Evolutionary conservation across 2,888 invertebrate species (phyloP).

Genomic region (Volucella inflata): DNA sequence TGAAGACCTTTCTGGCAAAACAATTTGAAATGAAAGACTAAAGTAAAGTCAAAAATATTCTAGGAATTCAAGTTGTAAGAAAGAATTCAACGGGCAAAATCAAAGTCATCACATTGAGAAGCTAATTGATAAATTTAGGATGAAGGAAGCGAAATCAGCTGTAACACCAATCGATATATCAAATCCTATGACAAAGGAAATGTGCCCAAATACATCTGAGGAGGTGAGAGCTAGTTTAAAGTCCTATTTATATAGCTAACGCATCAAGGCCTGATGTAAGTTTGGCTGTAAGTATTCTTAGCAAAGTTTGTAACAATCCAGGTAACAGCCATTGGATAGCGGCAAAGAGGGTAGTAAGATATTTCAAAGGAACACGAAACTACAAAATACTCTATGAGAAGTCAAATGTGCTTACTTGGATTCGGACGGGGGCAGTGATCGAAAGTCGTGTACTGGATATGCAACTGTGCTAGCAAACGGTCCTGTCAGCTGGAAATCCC

Average conservation of each 20-base stretch:
- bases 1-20: background rate
- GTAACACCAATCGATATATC: background rate
- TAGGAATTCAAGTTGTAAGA: background rate
- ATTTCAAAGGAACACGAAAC: no score
- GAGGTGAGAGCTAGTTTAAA: background rate
- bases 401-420: no score
- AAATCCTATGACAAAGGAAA: background rate
- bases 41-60: no score
- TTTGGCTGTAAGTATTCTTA: no score
- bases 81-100: background rate
- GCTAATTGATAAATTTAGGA: background rate
- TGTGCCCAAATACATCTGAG: background rate
- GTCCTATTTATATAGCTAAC: slow-evolving; percentile 1
- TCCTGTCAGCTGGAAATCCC: slow-evolving; percentile 8
- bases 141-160: slow-evolving; percentile 4
- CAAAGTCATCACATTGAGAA: background rate
- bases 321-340: no score
- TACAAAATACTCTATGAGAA: no score
- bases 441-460: no score
- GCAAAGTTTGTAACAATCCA: no score
- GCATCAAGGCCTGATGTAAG: background rate
- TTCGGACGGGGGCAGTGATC: no score
- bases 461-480: no score
- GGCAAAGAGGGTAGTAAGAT: no score
- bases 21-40: no score